Evolutionary conservation across 2,797 vertebrate genomes (phyloP).

Genomic region (Rhinella marina): DNA sequence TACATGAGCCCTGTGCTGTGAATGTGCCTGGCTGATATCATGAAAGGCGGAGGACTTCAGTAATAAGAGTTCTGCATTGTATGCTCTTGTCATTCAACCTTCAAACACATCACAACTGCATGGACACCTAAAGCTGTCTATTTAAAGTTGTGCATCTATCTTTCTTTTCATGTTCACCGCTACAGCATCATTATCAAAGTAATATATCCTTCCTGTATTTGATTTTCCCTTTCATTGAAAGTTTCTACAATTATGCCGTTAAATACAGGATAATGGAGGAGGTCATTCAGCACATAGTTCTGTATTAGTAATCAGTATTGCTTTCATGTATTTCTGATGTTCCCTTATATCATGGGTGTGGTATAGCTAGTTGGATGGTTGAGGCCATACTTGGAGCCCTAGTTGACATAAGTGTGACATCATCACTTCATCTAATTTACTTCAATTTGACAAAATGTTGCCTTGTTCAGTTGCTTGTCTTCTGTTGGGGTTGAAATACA

Average conservation of each 20-base stretch:
- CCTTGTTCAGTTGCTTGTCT: background rate
- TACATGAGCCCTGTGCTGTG: background rate
- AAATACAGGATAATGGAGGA: background rate
- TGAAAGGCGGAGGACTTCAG: background rate
- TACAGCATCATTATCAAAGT: background rate
- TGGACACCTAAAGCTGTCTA: background rate
- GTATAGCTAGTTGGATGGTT: background rate
- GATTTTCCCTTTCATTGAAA: slow-evolving; percentile 1
- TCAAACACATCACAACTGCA: background rate
- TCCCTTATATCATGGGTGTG: background rate
- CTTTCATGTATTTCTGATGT: background rate
- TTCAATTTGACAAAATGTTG: background rate
- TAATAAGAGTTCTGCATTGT: background rate
- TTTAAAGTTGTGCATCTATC: background rate
- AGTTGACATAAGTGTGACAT: background rate
- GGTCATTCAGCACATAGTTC: background rate
- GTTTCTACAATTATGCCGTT: background rate
- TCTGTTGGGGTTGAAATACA: too few species aligned
- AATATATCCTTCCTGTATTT: background rate
- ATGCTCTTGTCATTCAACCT: background rate
- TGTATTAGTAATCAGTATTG: background rate
- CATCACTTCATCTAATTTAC: background rate
- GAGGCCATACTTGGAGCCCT: background rate
- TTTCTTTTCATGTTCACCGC: background rate
- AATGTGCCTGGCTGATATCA: background rate